Evolutionary conservation across 2,888 invertebrate genomes (phyloP), one percentile per base, ranked within the genome.

Genomic region (Cheilosia grossa): DNA sequence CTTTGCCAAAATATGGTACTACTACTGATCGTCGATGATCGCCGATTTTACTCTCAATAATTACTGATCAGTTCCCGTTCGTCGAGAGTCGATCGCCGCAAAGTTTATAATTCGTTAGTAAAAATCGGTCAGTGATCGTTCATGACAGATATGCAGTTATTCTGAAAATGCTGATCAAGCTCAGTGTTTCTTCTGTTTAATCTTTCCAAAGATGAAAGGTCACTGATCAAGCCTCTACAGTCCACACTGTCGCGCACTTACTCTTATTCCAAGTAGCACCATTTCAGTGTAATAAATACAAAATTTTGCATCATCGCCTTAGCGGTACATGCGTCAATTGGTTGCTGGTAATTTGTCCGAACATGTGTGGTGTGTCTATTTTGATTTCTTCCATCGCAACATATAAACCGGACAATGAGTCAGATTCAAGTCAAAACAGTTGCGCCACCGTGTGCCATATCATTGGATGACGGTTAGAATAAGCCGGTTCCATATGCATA

Each of bases 341-440:
- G 15, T 51, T 51, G 1, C 19, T 47, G 17, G 59, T 54, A 54
- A 80, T 61, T 67, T 56, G 40, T 19, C 30, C 42, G 4, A 63
- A 63, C 81, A 17, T 69, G 56, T 44, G 15, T 56, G 27, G 42
- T 58, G 15, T 56, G 19, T 78, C 47, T 27, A 51, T 51, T 51
- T 51, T 51, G 19, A 51, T 51, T 40, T 33, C 47, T 44, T 21
- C 21, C 10, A n/a, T n/a, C n/a, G n/a, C n/a, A 51, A 56, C 37
- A 13, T 13, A 54, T 42, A 58, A 69, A 54, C 59, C 61, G 61
- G 33, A 53, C 17, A 69, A 54, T 77, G 80, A 74, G 66, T 66
- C 66, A 73, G 54, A 51, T 74, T 63, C 51, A 42, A 27, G 37
- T 9, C 40, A 21, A 13, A 51, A 24, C 51, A 13, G 24, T 51